phyloP scores from a whole-genome alignment of 1,140 invertebrate genomes.

The Listronotus oregonensis region DNA sequence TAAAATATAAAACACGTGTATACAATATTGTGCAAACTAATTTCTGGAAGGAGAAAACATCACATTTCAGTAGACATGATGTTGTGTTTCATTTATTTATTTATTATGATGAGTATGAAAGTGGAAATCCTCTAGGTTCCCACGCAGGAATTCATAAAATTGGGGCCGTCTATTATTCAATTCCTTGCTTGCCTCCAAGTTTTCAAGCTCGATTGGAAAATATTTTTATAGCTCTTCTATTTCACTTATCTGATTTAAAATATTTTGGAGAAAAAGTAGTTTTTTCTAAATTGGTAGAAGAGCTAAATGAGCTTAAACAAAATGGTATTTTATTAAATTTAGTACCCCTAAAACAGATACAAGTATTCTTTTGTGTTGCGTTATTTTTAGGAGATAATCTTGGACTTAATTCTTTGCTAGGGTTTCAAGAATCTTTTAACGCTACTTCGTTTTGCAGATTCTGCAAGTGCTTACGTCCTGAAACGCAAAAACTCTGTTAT shows the following conservation, averaged over 20 bases:
- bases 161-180: slow-evolving; percentile 19
- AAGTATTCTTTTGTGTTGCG: background rate
- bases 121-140: slow-evolving; percentile 15
- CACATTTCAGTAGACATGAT: background rate
- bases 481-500: background rate
- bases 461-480: background rate
- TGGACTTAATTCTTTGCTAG: background rate
- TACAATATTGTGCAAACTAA: slow-evolving; percentile 4
- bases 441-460: slow-evolving; percentile 8
- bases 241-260: slow-evolving; percentile 11
- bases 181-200: background rate
- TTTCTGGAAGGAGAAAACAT: background rate
- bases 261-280: slow-evolving; percentile 13
- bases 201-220: slow-evolving; percentile 16
- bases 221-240: slow-evolving; percentile 19
- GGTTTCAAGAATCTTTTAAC: background rate
- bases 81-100: slow-evolving; percentile 1
- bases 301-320: slow-evolving; percentile 6
- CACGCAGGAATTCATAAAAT: slow-evolving; percentile 20
- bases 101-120: slow-evolving; percentile 20
- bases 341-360: background rate
- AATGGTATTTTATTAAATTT: slow-evolving; percentile 5
- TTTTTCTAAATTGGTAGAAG: slow-evolving; percentile 12
- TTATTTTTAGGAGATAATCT: slow-evolving; percentile 7
- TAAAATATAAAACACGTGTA: background rate